phyloP scores from a whole-genome alignment of 1,140 invertebrate species.

The Plodia interpunctella region DNA sequence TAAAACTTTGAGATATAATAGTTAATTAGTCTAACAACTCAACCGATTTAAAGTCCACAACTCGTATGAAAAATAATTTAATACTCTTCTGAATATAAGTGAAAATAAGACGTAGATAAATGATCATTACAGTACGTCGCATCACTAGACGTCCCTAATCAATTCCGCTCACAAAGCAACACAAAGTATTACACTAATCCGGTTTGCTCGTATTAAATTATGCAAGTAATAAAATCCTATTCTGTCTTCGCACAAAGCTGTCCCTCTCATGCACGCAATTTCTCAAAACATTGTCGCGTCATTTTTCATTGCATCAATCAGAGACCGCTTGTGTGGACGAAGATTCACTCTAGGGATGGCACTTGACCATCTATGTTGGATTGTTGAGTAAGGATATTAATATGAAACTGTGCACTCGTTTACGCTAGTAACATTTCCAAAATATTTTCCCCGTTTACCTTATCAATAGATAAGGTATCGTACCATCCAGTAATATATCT shows the following conservation, averaged over 20 bases:
- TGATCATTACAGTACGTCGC: slow-evolving; percentile 25
- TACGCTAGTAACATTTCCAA: too few species aligned
- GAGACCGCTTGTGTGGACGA: slow-evolving; percentile 38
- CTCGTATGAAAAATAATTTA: too few species aligned
- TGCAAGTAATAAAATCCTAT: slow-evolving; percentile 66
- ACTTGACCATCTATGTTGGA: background rate
- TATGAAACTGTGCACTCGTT: too few species aligned
- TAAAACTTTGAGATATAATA: too few species aligned
- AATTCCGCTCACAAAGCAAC: slow-evolving; percentile 41
- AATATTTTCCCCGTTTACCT: too few species aligned
- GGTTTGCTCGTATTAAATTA: slow-evolving; percentile 57
- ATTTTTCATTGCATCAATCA: slow-evolving; percentile 74
- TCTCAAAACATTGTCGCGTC: slow-evolving; percentile 70
- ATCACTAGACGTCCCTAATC: slow-evolving; percentile 43
- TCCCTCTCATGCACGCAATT: slow-evolving; percentile 53
- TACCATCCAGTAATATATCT: too few species aligned
- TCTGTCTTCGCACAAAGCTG: slow-evolving; percentile 41
- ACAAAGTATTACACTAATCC: slow-evolving; percentile 40
- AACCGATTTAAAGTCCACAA: too few species aligned
- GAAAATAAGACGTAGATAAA: slow-evolving; percentile 64
- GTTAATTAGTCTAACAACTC: background rate
- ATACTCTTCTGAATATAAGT: background rate
- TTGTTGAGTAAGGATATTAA: too few species aligned
- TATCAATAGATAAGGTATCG: too few species aligned
- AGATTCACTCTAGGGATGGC: slow-evolving; percentile 39